Base-by-base conservation (phyloP, 2,113 vertebrate genomes). In the Corydoras maculifer region DNA sequence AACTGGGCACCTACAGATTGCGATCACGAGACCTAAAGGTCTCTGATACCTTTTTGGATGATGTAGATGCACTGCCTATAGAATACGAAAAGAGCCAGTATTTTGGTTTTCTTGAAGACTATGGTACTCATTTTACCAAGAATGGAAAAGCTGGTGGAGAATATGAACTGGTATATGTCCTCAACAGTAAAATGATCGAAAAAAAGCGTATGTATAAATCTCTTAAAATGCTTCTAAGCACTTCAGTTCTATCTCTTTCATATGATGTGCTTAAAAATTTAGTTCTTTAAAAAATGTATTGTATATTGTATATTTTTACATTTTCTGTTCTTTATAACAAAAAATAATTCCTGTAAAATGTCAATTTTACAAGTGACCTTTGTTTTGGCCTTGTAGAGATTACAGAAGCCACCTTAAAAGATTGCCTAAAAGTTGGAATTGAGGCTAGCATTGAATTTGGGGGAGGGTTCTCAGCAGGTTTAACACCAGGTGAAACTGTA, bases 31-130 rank as follows among this genome's bases (percentile, higher is more conserved):
- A 83, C 7, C 29, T 91, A 9, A 68, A 72, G 58, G 75, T 94
- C 32, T 84, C 86, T 0, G 77, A 86, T 2, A 83, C 72, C 1
- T 97, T 97, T 75, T 15, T 97, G 55, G 72, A 84, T 5, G 88
- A 92, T 9, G n/a, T 94, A 67, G 86, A 83, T n/a, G 53, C 64
- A 74, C 83, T 98, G 62, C 94, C 94, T 55, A 0, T 77, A 53
- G n/a, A 79, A 54, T 98, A 96, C 30, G 90, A 92, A 61, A 96
- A 92, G 69, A 91, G 91, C 0, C 86, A 93, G 77, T 97, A 97
- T 82, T 98, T 93, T 79, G 86, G 84, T 72, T 93, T 97, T 84
- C 72, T 98, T 67, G 94, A 98, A 84, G 90, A 87, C 58, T 95
- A 95, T 35, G 94, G 96, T 74, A 97, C 95, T 9, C 94, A 97